Base-by-base conservation (phyloP, 2,888 invertebrate species). In the Anticlea derivata region DNA sequence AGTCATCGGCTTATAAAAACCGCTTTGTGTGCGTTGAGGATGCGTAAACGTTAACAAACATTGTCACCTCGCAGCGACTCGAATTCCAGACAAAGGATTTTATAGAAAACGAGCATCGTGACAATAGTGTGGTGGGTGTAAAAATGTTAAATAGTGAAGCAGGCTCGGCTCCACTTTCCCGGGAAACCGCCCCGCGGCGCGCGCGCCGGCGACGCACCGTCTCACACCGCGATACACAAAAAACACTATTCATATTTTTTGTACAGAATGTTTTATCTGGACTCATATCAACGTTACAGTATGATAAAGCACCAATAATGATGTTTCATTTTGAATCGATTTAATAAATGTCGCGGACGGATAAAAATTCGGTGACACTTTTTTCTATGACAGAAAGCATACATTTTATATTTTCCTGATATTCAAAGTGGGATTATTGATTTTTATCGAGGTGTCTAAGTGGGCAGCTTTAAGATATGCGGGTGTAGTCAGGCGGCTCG, bases 301-400 rank as follows among this genome's bases (percentile, higher is more conserved):
- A 78, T 89, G 87, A 88, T 88, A 83, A 86, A 89, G 86, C 80
- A 87, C 83, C 88, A 86, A 89, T 90, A 88, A 87, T 89, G 88
- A 89, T 88, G 89, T 90, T 88, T 83, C 86, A 82, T 87, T 83
- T 69, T 64, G 72, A 78, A 78, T 73, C 84, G 75, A 86, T 85
- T 83, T 80, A 79, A 83, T 75, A 79, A 79, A 82, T 67, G 75
- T 75, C 74, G 71, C 65, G 68, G 68, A 65, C 68, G 69, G 61
- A 68, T 70, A 73, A 72, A 71, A 79, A 75, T 70, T 73, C 70
- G 68, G 76, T 80, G 85, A 85, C 83, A 82, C 68, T 75, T 79
- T 79, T 80, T 78, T 61, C 52, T 52, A 31, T 64, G 50, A 48
- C 61, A 55, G 56, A 66, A 43, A 52, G 24, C 34, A 48, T 40